phyloP scores from a whole-genome alignment of 2,797 vertebrate species.

The Cossypha niveicapilla region DNA sequence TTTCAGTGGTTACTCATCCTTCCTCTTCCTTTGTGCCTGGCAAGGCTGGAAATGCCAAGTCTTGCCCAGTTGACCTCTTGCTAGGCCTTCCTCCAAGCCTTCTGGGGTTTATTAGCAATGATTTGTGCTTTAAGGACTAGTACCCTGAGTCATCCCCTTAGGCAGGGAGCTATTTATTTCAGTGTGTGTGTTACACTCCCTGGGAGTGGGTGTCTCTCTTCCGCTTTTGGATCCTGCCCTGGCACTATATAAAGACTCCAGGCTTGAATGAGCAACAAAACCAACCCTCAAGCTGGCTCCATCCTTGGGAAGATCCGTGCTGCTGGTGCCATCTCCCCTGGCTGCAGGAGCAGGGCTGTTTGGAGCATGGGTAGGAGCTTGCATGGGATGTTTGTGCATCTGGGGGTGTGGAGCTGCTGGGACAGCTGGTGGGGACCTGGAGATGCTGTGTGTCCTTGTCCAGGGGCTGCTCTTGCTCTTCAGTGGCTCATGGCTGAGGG shows the following conservation, averaged over 20 bases:
- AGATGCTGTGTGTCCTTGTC: accelerated
- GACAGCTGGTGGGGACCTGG: accelerated
- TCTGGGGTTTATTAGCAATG: constrained; percentile 19
- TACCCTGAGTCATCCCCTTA: constrained; percentile 57
- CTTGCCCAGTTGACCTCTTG: not conserved
- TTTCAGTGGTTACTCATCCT: not conserved
- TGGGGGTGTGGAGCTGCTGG: not conserved
- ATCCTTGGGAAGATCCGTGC: not conserved
- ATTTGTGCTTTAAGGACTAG: constrained; percentile 27
- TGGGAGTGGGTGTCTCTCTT: constrained; percentile 61
- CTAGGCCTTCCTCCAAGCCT: not conserved
- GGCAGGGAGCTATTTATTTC: constrained; percentile 59
- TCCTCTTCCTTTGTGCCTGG: not conserved
- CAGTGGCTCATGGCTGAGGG: not conserved
- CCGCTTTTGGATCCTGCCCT: constrained; percentile 60
- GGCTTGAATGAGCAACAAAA: constrained; percentile 56
- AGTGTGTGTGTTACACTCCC: constrained; percentile 45
- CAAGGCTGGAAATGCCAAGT: not conserved
- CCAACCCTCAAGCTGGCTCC: constrained; percentile 15
- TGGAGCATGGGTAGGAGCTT: not conserved
- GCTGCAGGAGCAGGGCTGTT: not conserved
- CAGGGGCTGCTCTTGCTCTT: not conserved
- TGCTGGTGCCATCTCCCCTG: not conserved
- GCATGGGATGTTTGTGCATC: not conserved
- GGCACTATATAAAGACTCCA: constrained; percentile 50